Conservation (phyloP, 2,797 vertebrate species). For the Aulostomus chinensis region DNA sequence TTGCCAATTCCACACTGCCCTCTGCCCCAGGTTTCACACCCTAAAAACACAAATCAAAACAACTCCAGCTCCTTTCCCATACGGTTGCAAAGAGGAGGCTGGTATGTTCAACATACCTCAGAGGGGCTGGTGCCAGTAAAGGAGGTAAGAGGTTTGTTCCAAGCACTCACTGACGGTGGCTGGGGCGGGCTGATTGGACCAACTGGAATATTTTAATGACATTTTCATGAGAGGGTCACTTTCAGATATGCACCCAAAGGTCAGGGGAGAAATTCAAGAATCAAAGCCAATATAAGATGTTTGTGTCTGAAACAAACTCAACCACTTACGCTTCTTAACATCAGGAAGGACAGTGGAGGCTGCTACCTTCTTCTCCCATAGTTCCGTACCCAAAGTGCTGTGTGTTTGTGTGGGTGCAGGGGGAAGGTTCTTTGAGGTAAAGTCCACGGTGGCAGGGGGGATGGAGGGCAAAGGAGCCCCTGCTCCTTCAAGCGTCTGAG, state of each 20-base stretch:
- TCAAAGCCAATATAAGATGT: background rate
- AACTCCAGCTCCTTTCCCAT: background rate
- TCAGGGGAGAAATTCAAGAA: background rate
- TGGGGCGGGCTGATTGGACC: slow-evolving; percentile 96
- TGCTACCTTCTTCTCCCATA: slow-evolving; percentile 95
- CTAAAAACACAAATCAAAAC: slow-evolving; percentile 63
- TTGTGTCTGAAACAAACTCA: background rate
- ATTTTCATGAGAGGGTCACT: too few species aligned
- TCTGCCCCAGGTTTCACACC: slow-evolving; percentile 86
- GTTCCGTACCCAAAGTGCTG: slow-evolving; percentile 87
- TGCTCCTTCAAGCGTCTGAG: slow-evolving; percentile 77
- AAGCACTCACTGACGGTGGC: slow-evolving; percentile 96
- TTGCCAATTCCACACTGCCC: slow-evolving; percentile 85
- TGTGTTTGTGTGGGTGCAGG: slow-evolving; percentile 77
- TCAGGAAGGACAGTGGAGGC: slow-evolving; percentile 86
- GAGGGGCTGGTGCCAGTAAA: slow-evolving; percentile 87
- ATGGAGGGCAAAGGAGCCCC: slow-evolving; percentile 67
- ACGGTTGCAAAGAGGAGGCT: background rate
- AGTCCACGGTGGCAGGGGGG: slow-evolving; percentile 70
- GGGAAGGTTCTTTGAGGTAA: slow-evolving; percentile 82
- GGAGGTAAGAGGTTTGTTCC: slow-evolving; percentile 98
- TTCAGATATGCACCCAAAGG: too few species aligned
- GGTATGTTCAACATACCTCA: slow-evolving; percentile 81
- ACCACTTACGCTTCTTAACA: slow-evolving; percentile 92
- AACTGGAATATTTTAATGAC: slow-evolving; percentile 76